Conservation (phyloP, 2,113 vertebrate species). For the Mesembrinibis cayennensis region DNA sequence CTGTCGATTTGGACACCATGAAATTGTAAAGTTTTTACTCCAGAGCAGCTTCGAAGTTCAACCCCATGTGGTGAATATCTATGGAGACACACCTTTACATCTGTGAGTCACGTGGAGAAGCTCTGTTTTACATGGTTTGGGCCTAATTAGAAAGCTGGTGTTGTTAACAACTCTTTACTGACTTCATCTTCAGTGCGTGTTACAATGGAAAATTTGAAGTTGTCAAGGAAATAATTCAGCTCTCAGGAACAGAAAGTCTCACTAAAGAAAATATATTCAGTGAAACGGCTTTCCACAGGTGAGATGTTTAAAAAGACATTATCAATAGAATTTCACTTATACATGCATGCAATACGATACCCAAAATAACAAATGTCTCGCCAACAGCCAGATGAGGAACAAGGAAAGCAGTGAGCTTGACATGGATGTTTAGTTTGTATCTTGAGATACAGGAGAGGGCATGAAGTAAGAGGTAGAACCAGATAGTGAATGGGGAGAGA, state of each 20-base stretch:
- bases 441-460: background rate
- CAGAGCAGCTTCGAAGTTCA: slow-evolving; percentile 83
- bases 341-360: rapidly evolving
- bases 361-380: rapidly evolving
- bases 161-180: background rate
- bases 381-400: background rate
- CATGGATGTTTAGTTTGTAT: rapidly evolving
- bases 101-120: slow-evolving; percentile 74
- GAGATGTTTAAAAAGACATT: background rate
- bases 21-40: slow-evolving; percentile 84
- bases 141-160: rapidly evolving
- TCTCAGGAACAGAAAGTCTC: slow-evolving; percentile 89
- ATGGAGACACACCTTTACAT: slow-evolving; percentile 90
- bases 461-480: background rate
- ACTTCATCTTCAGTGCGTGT: slow-evolving; percentile 80
- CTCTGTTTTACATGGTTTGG: background rate
- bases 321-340: background rate
- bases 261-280: slow-evolving; percentile 97
- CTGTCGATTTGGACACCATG: slow-evolving; percentile 87
- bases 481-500: background rate
- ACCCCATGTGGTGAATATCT: slow-evolving; percentile 92
- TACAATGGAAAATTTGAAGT: slow-evolving; percentile 89
- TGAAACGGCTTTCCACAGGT: slow-evolving; percentile 94
- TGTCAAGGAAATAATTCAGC: slow-evolving; percentile 86
- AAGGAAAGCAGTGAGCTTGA: background rate